Percentiles rank a stretch among this genome's conserved stretches.
These are phyloP conservation scores for Rhingia campestris DNA, from an alignment of 2,888 invertebrate species.

Conservation along the genomic window DNA sequence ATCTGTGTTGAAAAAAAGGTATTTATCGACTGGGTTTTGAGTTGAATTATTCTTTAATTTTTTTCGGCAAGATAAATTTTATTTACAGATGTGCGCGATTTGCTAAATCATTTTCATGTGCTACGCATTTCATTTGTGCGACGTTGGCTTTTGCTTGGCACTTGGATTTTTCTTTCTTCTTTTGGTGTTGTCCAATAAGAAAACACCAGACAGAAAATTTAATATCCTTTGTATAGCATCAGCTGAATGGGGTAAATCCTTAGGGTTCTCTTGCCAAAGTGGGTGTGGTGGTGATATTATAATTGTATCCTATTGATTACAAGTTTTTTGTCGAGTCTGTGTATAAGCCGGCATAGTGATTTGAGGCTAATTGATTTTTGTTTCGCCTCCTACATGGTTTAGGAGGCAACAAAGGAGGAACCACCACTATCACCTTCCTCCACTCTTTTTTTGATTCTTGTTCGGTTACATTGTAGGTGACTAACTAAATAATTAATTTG, in stretches of 20 bases:
- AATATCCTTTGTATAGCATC: constrained; percentile 47
- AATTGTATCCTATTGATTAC: constrained; percentile 56
- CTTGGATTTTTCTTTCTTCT: constrained; percentile 4
- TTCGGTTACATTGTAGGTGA: constrained; percentile 4
- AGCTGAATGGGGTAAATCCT: constrained; percentile 9
- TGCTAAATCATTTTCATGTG: constrained; percentile 20
- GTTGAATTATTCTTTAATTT: neutral
- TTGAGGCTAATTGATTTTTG: constrained; percentile 59
- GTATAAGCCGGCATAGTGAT: constrained; percentile 60
- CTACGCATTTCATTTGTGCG: constrained; percentile 37
- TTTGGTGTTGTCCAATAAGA: neutral
- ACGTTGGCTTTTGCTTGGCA: constrained; percentile 30
- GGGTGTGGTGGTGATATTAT: constrained; percentile 57
- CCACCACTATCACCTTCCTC: constrained; percentile 17
- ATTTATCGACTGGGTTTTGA: constrained; percentile 3
- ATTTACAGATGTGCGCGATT: neutral
- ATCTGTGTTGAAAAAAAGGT: constrained; percentile 17
- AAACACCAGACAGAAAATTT: constrained; percentile 6
- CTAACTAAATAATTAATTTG: constrained; percentile 24
- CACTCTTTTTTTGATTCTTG: constrained; percentile 2
- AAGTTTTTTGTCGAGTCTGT: neutral
- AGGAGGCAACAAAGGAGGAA: constrained; percentile 15
- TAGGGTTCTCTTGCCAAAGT: constrained; percentile 28
- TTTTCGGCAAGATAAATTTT: constrained; percentile 25
- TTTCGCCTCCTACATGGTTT: constrained; percentile 9